Conservation (phyloP, 1,140 invertebrate species). For the Eumeta japonica region DNA sequence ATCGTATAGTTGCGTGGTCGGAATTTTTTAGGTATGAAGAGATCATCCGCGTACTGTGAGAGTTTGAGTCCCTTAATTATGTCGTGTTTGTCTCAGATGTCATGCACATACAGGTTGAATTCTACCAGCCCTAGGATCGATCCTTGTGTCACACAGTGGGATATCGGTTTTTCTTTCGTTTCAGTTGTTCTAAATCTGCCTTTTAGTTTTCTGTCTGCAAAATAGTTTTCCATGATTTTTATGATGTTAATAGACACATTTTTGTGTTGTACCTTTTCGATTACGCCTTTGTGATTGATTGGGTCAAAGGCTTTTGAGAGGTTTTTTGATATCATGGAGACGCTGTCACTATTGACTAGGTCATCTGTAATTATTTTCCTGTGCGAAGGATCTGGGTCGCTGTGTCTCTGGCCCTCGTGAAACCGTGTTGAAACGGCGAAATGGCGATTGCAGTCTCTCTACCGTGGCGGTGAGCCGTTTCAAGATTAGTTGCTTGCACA, state of each 20-base stretch:
- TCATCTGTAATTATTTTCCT: conserved; percentile 4
- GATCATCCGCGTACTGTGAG: conserved; percentile 8
- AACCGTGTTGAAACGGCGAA: conserved; percentile 7
- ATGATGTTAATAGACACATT: conserved; percentile 5
- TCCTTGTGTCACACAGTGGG: conserved; percentile 8
- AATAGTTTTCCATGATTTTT: conserved; percentile 9
- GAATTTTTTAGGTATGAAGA: conserved; percentile 6
- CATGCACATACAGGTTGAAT: conserved; percentile 7
- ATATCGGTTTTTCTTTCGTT: background rate
- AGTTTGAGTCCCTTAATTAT: conserved; percentile 3
- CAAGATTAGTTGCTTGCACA: conserved; percentile 2
- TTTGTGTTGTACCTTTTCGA: conserved; percentile 4
- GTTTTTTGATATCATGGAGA: conserved; percentile 7
- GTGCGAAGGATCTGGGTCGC: conserved; percentile 6
- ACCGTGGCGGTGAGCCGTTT: too few species aligned
- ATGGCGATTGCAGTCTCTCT: background rate
- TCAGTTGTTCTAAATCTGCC: conserved; percentile 7
- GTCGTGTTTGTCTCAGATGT: too few species aligned
- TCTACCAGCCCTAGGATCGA: conserved; percentile 6
- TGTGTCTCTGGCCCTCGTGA: conserved; percentile 4
- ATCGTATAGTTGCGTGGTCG: too few species aligned
- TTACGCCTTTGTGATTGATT: conserved; percentile 7
- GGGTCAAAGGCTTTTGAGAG: conserved; percentile 6
- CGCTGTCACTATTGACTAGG: background rate
- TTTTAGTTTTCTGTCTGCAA: background rate